These are phyloP conservation scores for Lepetodrilus schrolli DNA, from an alignment of 2,888 invertebrate genomes.

Conservation along the genomic window DNA sequence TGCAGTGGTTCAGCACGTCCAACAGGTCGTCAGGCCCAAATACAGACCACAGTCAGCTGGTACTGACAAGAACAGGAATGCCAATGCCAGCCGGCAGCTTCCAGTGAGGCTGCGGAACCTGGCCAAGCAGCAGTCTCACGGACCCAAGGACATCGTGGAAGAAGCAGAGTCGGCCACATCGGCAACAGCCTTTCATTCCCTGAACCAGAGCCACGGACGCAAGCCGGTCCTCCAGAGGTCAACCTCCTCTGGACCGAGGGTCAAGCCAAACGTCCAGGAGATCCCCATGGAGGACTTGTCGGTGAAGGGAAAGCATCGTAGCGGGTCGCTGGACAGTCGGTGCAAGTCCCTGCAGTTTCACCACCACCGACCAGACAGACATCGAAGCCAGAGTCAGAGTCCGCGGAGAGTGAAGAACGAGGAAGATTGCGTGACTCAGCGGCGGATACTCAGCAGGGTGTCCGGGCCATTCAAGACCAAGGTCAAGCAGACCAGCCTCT, in stretches of 20 bases:
- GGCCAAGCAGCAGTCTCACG: too few species aligned
- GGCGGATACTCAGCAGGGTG: neutral
- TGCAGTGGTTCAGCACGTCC: conserved; percentile 41
- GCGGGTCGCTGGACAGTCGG: conserved; percentile 33
- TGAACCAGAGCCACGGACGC: conserved; percentile 52
- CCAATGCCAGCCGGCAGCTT: too few species aligned
- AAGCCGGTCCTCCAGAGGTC: conserved; percentile 38
- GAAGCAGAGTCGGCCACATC: conserved; percentile 68
- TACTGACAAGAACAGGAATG: neutral
- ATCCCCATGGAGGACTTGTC: conserved; percentile 75
- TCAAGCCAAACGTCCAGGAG: conserved; percentile 59
- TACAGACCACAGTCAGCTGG: neutral
- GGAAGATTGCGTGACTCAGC: neutral
- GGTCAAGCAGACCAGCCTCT: conserved; percentile 33
- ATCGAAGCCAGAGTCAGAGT: conserved; percentile 60
- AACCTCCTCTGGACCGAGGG: conserved; percentile 45
- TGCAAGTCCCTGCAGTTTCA: conserved; percentile 9
- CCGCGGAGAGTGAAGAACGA: conserved; percentile 51
- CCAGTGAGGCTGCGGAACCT: too few species aligned
- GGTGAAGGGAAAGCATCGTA: conserved; percentile 46
- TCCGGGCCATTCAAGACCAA: conserved; percentile 4
- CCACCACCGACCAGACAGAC: conserved; percentile 46
- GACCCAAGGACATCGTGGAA: too few species aligned
- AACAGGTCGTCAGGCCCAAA: conserved; percentile 29
- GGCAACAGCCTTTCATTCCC: conserved; percentile 67